Base-by-base conservation (phyloP, 92 coral and sea anemone species). In the Actinernus sp. region DNA sequence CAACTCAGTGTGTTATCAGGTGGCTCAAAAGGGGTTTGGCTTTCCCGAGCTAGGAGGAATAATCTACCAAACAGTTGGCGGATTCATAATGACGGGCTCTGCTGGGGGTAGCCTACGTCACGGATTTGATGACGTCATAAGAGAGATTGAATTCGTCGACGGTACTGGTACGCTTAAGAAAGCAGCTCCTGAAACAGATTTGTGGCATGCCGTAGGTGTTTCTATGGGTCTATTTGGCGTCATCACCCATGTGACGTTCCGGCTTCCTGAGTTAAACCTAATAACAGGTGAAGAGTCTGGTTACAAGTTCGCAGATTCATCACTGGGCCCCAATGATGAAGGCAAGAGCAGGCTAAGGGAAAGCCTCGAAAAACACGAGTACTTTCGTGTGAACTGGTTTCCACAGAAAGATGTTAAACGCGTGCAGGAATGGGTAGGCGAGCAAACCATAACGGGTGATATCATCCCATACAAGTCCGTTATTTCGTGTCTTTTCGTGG, bases 171-270 rank as follows among this genome's bases (percentile, higher is more conserved):
- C 31, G 13, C 27, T 40, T 18, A 57, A 50, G 28, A 49, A 34
- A 20, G 88, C 90, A 26, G 27, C 31, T 23, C 79, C 68, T 36
- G 61, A 46, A 9, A 49, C 67, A 11, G 89, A 87, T 21, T 25
- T 75, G 28, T 87, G 88, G 88, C 25, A 65, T 29, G 93, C 93
- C 32, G 89, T 87, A 14, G 93, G 93, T 23, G 89, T 87, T 8
- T 82, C 89, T 13, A 75, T 87, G 93, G 93, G 93, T 3, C 66
- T 87, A 23, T 61, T 87, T 30, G 93, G 93, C 1, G 58, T 87
- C 28, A 87, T 87, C 32, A 87, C 93, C 26, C 76, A 76, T 40
- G 89, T 82, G 5, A 61, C 85, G 16, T 87, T 87, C 55, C 79
- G 85, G 33, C 64, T 87, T 17, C 74, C 73, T 14, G 38, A 26